These are phyloP conservation scores for Hemiprocne comata DNA, from an alignment of 2,113 vertebrate genomes.

Conservation along the genomic window DNA sequence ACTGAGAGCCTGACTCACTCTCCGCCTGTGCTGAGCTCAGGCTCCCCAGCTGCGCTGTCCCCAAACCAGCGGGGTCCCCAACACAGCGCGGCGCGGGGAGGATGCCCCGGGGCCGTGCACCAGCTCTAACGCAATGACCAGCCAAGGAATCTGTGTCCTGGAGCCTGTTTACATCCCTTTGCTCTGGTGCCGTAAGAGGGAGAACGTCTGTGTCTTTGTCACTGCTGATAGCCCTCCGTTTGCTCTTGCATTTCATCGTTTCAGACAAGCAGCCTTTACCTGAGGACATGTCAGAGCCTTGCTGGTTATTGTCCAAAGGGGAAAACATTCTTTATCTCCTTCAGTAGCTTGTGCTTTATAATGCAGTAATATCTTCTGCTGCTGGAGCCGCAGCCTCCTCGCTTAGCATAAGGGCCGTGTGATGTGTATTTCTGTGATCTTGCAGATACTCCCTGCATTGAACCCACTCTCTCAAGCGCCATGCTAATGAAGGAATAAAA, in stretches of 20 bases:
- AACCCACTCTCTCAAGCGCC: not conserved
- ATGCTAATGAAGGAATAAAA: not conserved
- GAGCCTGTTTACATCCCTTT: not conserved
- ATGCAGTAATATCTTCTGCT: not conserved
- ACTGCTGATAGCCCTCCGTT: slow-evolving; percentile 24
- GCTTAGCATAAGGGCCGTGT: rapidly evolving
- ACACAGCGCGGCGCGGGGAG: not conserved
- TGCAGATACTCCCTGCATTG: rapidly evolving
- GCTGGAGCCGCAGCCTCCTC: not conserved
- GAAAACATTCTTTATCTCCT: slow-evolving; percentile 43
- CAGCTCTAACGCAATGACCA: not conserved
- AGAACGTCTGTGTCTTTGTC: slow-evolving; percentile 21
- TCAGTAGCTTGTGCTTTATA: slow-evolving; percentile 15
- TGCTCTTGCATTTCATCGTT: slow-evolving; percentile 38
- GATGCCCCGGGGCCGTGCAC: not conserved
- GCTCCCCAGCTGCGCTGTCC: not conserved
- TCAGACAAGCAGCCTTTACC: slow-evolving; percentile 73
- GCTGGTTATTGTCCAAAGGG: slow-evolving; percentile 40
- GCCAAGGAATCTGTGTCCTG: not conserved
- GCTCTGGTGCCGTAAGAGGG: not conserved
- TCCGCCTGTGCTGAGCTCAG: not conserved
- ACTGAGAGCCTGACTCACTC: not conserved
- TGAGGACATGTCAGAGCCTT: slow-evolving; percentile 66
- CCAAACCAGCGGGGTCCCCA: rapidly evolving
- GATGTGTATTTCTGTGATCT: not conserved